These are phyloP conservation scores for Crypturellus undulatus DNA, from an alignment of 2,113 vertebrate species.

Conservation along the genomic window DNA sequence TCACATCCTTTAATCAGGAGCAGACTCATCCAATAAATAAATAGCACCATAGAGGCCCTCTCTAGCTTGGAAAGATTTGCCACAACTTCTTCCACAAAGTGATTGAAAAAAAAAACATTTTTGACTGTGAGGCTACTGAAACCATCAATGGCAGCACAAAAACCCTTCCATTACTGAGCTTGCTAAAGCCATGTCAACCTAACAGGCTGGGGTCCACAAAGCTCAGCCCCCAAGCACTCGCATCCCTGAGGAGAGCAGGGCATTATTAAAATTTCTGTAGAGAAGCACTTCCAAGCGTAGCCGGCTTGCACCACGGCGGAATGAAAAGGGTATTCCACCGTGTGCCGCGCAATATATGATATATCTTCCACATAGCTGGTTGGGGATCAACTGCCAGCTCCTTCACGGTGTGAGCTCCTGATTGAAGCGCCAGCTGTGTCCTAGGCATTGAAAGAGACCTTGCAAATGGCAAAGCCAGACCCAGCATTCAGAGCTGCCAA, in stretches of 20 bases:
- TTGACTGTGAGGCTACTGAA: slow-evolving; percentile 22
- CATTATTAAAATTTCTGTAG: slow-evolving; percentile 77
- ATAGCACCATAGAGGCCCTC: background rate
- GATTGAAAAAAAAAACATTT: slow-evolving; percentile 59
- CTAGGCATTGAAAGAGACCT: slow-evolving; percentile 80
- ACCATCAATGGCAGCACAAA: slow-evolving; percentile 22
- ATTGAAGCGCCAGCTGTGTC: slow-evolving; percentile 80
- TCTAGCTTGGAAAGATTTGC: background rate
- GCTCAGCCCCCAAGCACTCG: slow-evolving; percentile 71
- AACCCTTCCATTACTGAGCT: slow-evolving; percentile 58
- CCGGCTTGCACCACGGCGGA: slow-evolving; percentile 64
- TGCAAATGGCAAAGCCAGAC: slow-evolving; percentile 79
- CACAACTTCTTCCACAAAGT: background rate
- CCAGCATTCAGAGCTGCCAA: slow-evolving; percentile 74
- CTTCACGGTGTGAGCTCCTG: slow-evolving; percentile 76
- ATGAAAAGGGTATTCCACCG: slow-evolving; percentile 71
- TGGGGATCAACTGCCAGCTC: slow-evolving; percentile 73
- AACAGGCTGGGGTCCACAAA: slow-evolving; percentile 70
- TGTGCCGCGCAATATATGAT: slow-evolving; percentile 68
- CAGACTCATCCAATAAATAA: background rate
- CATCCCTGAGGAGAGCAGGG: slow-evolving; percentile 64
- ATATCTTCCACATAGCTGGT: slow-evolving; percentile 65
- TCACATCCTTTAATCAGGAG: background rate
- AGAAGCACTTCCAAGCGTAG: slow-evolving; percentile 59
- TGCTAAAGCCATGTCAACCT: slow-evolving; percentile 71